Conservation (phyloP, 2,888 invertebrate species). For the Drosophila heteroneura region DNA sequence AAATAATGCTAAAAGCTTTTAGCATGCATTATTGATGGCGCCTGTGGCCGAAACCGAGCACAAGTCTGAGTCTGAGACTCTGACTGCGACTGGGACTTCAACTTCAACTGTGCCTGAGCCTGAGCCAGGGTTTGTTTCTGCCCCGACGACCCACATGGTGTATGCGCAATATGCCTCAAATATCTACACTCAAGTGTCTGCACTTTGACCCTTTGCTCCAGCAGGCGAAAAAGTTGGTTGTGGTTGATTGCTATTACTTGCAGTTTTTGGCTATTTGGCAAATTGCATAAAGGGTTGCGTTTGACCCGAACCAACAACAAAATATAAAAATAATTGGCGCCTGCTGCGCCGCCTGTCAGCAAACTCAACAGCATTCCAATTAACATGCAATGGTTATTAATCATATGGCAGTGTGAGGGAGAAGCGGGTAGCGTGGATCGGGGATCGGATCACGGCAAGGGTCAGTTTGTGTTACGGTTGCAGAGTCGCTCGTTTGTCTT, state of each 20-base stretch:
- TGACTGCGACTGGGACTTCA: background rate
- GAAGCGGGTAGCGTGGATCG: background rate
- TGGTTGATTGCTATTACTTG: conserved; percentile 8
- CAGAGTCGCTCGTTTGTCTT: conserved; percentile 70
- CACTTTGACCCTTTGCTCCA: conserved; percentile 52
- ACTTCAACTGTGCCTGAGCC: background rate
- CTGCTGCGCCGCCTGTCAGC: conserved; percentile 56
- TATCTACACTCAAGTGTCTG: conserved; percentile 36
- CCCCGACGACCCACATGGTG: conserved; percentile 39
- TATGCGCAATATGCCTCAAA: conserved; percentile 43
- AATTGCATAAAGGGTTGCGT: conserved; percentile 40
- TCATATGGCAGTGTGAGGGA: conserved; percentile 55
- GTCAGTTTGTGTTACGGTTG: conserved; percentile 36
- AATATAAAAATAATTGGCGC: conserved; percentile 63
- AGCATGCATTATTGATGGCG: conserved; percentile 83
- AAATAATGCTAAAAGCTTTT: conserved; percentile 84
- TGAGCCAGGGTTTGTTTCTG: conserved; percentile 9
- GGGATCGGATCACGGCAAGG: conserved; percentile 37
- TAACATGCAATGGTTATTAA: conserved; percentile 76
- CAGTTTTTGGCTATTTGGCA: conserved; percentile 40
- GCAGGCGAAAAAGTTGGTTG: conserved; percentile 14
- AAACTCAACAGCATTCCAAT: conserved; percentile 50
- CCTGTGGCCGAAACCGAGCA: conserved; percentile 35
- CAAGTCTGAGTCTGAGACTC: conserved; percentile 12
- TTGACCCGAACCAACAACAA: conserved; percentile 4